A percentile compares a stretch with the other conserved stretches of the same genome.
Conservation (phyloP, 64 coral and sea anemone species). For the Anthopleura sola region DNA sequence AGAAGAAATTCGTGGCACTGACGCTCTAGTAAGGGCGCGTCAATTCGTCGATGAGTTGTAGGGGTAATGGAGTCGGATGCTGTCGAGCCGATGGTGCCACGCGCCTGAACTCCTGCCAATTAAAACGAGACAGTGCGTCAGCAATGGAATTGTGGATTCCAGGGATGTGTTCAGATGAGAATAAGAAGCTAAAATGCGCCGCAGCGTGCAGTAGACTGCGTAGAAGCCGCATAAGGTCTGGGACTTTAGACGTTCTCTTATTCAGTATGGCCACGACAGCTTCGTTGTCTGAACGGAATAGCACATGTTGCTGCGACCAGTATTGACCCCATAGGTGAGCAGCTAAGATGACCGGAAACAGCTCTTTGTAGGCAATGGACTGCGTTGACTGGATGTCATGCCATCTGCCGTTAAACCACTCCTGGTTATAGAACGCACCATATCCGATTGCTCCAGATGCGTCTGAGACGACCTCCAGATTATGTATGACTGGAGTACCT, state of each 20-base stretch:
- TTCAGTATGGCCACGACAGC: slow-evolving; percentile 1
- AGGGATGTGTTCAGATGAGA: slow-evolving; percentile 22
- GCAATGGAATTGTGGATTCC: slow-evolving; percentile 23
- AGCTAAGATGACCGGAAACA: slow-evolving; percentile 37
- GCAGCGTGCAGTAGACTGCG: slow-evolving; percentile 22
- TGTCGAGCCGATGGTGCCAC: background rate
- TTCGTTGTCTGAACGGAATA: slow-evolving; percentile 47
- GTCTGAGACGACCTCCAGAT: slow-evolving; percentile 31
- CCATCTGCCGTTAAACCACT: slow-evolving; percentile 33
- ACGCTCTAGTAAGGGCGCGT: slow-evolving; percentile 1
- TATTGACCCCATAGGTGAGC: slow-evolving; percentile 34
- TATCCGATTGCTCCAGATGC: slow-evolving; percentile 30
- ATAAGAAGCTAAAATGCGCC: slow-evolving; percentile 16
- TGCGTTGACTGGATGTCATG: background rate
- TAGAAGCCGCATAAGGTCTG: slow-evolving; percentile 29
- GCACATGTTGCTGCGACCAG: background rate
- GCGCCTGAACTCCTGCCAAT: background rate
- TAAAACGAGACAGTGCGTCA: slow-evolving; percentile 35
- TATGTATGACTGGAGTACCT: background rate
- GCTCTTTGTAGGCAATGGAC: slow-evolving; percentile 49
- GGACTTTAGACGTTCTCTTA: slow-evolving; percentile 25
- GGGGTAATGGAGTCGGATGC: background rate
- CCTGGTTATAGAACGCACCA: slow-evolving; percentile 27
- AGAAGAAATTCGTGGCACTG: background rate
- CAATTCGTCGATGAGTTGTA: background rate